These are phyloP conservation scores for Rhinoraja longicauda DNA, from an alignment of 2,797 vertebrate genomes.

Conservation along the genomic window DNA sequence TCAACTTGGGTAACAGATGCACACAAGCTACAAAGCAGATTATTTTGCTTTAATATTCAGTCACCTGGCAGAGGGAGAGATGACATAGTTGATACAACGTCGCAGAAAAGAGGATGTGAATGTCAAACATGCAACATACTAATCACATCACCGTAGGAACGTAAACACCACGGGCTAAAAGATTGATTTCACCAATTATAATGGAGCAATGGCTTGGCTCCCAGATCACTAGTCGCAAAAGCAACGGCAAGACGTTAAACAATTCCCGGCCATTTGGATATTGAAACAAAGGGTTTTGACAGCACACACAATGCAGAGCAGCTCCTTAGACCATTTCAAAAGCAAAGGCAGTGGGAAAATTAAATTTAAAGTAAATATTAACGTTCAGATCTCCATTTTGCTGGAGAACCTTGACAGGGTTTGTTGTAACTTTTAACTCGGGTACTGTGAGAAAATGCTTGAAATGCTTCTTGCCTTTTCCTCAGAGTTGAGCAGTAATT, in stretches of 20 bases:
- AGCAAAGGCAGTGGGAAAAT: conserved; percentile 21
- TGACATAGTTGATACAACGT: conserved; percentile 3
- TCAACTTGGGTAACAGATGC: not conserved
- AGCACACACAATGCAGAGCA: conserved; percentile 24
- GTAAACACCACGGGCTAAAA: conserved; percentile 25
- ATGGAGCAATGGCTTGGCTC: conserved; percentile 13
- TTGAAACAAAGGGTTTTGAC: conserved; percentile 29
- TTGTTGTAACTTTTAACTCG: not conserved
- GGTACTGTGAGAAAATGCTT: not conserved
- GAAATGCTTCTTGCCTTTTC: not conserved
- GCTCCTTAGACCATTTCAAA: conserved; percentile 2
- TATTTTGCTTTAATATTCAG: conserved; percentile 4
- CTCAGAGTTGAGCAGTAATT: too few species aligned
- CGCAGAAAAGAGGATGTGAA: conserved; percentile 21
- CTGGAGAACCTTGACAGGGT: not conserved
- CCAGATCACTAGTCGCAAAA: not conserved
- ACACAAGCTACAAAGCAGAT: conserved; percentile 5
- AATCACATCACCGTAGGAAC: conserved; percentile 28
- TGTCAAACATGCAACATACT: conserved; percentile 16
- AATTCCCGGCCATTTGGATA: not conserved
- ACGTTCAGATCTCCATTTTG: not conserved
- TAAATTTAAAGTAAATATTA: conserved; percentile 35
- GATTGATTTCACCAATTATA: conserved; percentile 10
- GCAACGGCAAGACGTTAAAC: conserved; percentile 28
- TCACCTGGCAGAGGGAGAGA: not conserved